Evolutionary conservation across 1,140 invertebrate species (phyloP).

Genomic region (Neodiprion virginianus): DNA sequence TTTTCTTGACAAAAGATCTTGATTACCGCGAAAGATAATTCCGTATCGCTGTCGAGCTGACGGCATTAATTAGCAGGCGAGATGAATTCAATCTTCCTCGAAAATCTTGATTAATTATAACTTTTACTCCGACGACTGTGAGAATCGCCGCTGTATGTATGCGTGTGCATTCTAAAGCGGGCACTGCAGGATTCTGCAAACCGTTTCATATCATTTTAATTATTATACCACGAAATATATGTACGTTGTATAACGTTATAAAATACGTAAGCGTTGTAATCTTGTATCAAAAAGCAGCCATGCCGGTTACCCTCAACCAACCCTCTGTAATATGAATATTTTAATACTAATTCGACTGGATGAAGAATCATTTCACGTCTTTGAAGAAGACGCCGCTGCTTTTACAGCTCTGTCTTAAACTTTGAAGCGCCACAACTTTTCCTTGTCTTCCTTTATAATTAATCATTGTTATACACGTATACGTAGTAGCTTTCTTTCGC

Average conservation of each 20-base stretch:
- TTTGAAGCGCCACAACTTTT: neutral
- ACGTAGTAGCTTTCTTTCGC: neutral
- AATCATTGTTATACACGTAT: neutral
- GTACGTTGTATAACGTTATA: neutral
- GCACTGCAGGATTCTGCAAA: too few relatives aligned
- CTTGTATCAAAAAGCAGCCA: neutral
- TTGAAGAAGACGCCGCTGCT: neutral
- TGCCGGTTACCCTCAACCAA: neutral
- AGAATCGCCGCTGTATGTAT: neutral
- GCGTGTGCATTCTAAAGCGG: too few relatives aligned
- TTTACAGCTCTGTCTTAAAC: neutral
- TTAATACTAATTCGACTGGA: neutral
- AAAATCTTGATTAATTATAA: conserved; percentile 30
- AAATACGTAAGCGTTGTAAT: neutral
- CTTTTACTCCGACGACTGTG: conserved; percentile 1
- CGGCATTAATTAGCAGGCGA: conserved; percentile 29
- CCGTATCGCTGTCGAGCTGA: conserved; percentile 13
- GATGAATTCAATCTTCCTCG: conserved; percentile 26
- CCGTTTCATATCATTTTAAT: neutral
- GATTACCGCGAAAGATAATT: conserved; percentile 2
- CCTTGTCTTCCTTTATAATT: neutral
- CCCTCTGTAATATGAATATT: neutral
- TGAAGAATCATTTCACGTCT: neutral
- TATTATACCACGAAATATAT: conserved; percentile 11
- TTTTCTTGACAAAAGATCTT: conserved; percentile 1